Percentiles rank a stretch among this genome's conserved stretches.
These are phyloP conservation scores for Protophormia terraenovae DNA, from an alignment of 2,888 invertebrate genomes.

Conservation along the genomic window DNA sequence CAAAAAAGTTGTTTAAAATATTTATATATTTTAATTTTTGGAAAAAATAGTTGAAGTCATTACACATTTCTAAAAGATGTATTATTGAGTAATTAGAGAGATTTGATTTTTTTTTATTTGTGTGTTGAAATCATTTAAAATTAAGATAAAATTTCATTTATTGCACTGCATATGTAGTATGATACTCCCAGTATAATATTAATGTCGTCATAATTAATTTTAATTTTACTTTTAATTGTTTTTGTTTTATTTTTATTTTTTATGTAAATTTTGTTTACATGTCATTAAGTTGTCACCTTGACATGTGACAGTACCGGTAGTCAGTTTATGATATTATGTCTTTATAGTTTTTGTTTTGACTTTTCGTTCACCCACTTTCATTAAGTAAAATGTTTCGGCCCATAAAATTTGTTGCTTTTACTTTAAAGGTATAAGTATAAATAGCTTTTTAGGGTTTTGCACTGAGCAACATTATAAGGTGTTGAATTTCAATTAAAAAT, in stretches of 20 bases:
- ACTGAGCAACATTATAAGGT: background rate
- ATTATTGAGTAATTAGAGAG: background rate
- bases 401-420: background rate
- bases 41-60: background rate
- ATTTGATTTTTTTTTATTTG: background rate
- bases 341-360: background rate
- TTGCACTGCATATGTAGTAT: background rate
- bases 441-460: background rate
- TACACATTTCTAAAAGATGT: background rate
- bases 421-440: background rate
- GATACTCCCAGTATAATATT: background rate
- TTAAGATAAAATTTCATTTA: background rate
- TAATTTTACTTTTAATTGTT: too few relatives aligned
- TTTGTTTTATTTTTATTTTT: background rate
- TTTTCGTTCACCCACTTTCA: constrained; percentile 51
- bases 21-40: too few relatives aligned
- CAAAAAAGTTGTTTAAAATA: too few relatives aligned
- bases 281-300: constrained; percentile 59
- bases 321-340: background rate
- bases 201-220: constrained; percentile 35
- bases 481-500: background rate
- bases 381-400: constrained; percentile 3
- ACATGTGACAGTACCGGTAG: constrained; percentile 49
- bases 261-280: constrained; percentile 28
- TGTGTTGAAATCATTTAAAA: background rate